Evolutionary conservation across 2,888 invertebrate genomes (phyloP), one percentile per base, ranked within the genome.

Genomic region (Zootermopsis nevadensis): DNA sequence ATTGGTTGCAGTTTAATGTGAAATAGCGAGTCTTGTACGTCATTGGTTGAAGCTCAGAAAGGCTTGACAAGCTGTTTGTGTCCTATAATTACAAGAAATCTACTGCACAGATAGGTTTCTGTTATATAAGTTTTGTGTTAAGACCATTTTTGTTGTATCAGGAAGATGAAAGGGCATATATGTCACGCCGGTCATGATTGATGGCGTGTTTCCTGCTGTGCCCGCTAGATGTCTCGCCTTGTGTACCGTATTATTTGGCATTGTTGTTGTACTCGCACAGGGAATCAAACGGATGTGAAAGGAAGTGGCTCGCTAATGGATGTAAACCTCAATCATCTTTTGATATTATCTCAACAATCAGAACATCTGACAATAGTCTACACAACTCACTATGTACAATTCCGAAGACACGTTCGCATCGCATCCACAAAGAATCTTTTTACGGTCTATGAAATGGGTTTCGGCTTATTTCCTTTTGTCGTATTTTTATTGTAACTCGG

Each of bases 301-400:
- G 66, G 66, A 55, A 66, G 66, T 66, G 60, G 38, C 66, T 31
- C n/a, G 60, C 79, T 79, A 79, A 79, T 79, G 79, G 79, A 79
- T n/a, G 79, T n/a, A 38, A 79, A 30, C 55, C 60, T 79, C 66
- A 79, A 79, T 79, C 79, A 60, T 79, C 79, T 79, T 79, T 60
- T 79, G 79, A 79, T 79, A 79, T 60, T 55, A 66, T 79, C 79
- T 79, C 79, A 38, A 79, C 79, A 79, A 79, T 79, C 60, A 22
- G 60, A 79, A 79, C 55, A 79, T 60, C 77, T 55, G 31, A 79
- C 79, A 66, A 79, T 66, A 79, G 66, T 10, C 60, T 38, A 38
- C 74, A 42, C 74, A 30, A 74, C 66, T 66, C 66, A 66, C 66
- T 66, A 27, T 66, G 66, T 66, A 66, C 66, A n/a, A 66, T 27